These are phyloP conservation scores for Camptogramma bilineatum DNA, from an alignment of 2,888 invertebrate genomes.

Conservation along the genomic window DNA sequence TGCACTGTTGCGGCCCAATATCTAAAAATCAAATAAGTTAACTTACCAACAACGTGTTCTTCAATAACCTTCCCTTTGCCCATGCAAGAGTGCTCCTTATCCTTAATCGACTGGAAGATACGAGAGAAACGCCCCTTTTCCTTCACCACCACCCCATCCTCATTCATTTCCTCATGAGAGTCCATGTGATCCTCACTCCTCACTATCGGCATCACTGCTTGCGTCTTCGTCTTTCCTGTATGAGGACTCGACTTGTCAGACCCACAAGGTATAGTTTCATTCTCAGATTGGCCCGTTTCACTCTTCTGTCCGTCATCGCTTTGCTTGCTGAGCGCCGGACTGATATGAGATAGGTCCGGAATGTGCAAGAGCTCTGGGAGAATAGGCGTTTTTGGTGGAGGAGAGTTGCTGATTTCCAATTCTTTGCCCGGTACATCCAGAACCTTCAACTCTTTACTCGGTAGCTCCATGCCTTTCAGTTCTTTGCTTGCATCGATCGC, in stretches of 20 bases:
- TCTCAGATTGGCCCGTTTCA: slow-evolving; percentile 77
- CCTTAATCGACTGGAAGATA: slow-evolving; percentile 75
- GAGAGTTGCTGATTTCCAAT: slow-evolving; percentile 68
- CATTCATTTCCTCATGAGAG: slow-evolving; percentile 55
- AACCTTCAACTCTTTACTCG: slow-evolving; percentile 61
- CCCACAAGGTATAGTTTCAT: slow-evolving; percentile 80
- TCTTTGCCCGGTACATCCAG: slow-evolving; percentile 69
- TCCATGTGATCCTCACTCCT: slow-evolving; percentile 78
- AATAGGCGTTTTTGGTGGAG: slow-evolving; percentile 78
- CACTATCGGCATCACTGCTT: slow-evolving; percentile 81
- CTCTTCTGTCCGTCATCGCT: slow-evolving; percentile 80
- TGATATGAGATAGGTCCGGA: slow-evolving; percentile 74
- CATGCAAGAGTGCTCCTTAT: slow-evolving; percentile 81
- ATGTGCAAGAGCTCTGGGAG: slow-evolving; percentile 73
- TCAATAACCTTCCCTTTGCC: slow-evolving; percentile 81
- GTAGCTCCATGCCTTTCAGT: slow-evolving; percentile 52
- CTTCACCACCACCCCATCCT: slow-evolving; percentile 70
- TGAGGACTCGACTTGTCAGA: slow-evolving; percentile 82
- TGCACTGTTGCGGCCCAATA: too few species aligned
- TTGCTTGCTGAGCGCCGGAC: slow-evolving; percentile 73
- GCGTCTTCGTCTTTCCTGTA: slow-evolving; percentile 75
- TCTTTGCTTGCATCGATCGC: slow-evolving; percentile 67
- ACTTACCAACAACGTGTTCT: slow-evolving; percentile 73
- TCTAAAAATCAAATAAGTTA: background rate
- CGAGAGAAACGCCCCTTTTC: slow-evolving; percentile 77